Evolutionary conservation across 2,888 invertebrate species (phyloP), one percentile per base, ranked within the genome.

Genomic region (Blastobasis lacticolella): DNA sequence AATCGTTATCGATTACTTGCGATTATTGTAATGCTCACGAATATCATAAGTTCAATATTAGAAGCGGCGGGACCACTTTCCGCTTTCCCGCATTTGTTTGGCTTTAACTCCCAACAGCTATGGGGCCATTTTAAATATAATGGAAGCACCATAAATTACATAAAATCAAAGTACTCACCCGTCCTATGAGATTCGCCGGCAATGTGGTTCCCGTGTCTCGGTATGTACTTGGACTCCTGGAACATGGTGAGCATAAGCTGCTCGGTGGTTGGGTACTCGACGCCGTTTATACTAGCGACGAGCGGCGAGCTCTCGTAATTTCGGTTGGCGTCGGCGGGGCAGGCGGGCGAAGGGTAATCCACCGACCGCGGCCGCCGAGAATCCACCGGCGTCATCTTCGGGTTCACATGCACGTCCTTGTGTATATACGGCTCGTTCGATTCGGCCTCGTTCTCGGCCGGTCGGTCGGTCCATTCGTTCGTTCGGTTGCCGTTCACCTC

Each of bases 301-400:
- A 88, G 64, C 23, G 87, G 85, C 4, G 86, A 80, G 54, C 81
- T 81, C 55, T 86, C 85, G 54, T 78, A 83, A 64, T 78, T 84
- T 49, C 81, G 73, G 53, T 78, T 78, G 1, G 73, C 62, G 56
- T 82, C 83, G 52, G 73, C 61, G 1, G 67, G 52, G 38, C 62
- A 63, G 4, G 67, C 58, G 37, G 73, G 61, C 2, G 71, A 54
- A 38, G 75, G 81, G 54, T 78, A 82, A 56, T 86, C 88, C 8
- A 84, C 86, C 0, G 88, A 87, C 1, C 81, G 73, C 43, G 87
- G 88, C 56, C 88, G 67, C 45, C 88, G 68, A 6, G 71, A 55
- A 53, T 87, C 87, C 41, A 85, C 85, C 0, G 87, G 86, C 37
- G 88, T 89, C 89, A 89, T 89, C 58, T 88, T 88, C n/a, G 89